A percentile compares a stretch with the other conserved stretches of the same genome.
Evolutionary conservation across 2,888 invertebrate species (phyloP).

Genomic region (Neoaliturus tenellus): DNA sequence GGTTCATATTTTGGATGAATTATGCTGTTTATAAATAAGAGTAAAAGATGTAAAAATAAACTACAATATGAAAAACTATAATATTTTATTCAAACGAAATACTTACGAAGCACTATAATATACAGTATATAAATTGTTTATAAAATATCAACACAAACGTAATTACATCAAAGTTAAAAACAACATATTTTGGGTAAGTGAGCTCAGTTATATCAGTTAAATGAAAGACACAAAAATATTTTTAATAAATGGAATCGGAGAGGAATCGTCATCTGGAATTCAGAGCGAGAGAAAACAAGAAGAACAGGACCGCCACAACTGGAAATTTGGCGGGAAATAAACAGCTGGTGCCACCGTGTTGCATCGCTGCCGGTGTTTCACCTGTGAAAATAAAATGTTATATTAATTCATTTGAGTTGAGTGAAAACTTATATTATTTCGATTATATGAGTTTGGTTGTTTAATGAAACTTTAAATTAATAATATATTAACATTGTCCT

Average conservation of each 20-base stretch:
- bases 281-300: constrained; percentile 24
- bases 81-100: constrained; percentile 7
- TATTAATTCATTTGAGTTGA: no score
- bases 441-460: no score
- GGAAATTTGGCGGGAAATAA: constrained; percentile 54
- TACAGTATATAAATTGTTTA: constrained; percentile 14
- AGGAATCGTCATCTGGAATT: background rate
- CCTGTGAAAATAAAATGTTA: constrained; percentile 74
- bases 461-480: no score
- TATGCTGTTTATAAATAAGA: no score
- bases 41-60: no score
- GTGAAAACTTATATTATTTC: background rate
- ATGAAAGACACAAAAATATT: constrained; percentile 32
- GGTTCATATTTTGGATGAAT: no score
- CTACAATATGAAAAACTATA: constrained; percentile 18
- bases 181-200: constrained; percentile 16
- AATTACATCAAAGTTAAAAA: constrained; percentile 6
- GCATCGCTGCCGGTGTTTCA: constrained; percentile 68
- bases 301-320: constrained; percentile 47
- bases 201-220: background rate
- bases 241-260: constrained; percentile 28
- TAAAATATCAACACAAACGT: background rate
- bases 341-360: constrained; percentile 65
- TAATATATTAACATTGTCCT: no score
- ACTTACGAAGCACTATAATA: background rate